Percentiles rank a stretch among this genome's conserved stretches.
phyloP scores from a whole-genome alignment of 2,888 invertebrate genomes.

The Nycteola revayana region DNA sequence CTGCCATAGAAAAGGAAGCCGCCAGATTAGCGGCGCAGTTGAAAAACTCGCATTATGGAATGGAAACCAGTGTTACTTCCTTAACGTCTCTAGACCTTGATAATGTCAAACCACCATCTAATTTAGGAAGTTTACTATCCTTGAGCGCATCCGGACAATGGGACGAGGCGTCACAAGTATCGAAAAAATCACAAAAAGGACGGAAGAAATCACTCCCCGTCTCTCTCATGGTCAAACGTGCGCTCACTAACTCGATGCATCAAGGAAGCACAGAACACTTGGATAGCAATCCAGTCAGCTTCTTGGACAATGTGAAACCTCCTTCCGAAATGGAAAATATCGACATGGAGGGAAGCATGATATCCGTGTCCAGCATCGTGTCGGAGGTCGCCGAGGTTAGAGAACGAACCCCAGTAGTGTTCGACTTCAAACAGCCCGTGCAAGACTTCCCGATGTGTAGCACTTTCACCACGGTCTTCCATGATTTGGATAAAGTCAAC shows the following conservation, averaged over 20 bases:
- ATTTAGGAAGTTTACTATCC: conserved; percentile 86
- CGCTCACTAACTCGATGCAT: conserved; percentile 81
- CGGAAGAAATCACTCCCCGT: conserved; percentile 87
- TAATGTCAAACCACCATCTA: conserved; percentile 88
- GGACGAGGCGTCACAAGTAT: conserved; percentile 61
- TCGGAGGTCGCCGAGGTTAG: conserved; percentile 87
- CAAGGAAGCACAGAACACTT: conserved; percentile 84
- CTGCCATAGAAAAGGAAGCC: conserved; percentile 89
- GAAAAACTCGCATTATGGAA: conserved; percentile 49
- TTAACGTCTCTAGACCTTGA: conserved; percentile 86
- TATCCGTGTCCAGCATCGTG: conserved; percentile 91
- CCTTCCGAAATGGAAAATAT: conserved; percentile 90
- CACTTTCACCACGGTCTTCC: conserved; percentile 68
- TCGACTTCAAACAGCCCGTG: conserved; percentile 82
- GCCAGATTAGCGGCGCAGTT: conserved; percentile 82
- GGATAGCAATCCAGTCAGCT: conserved; percentile 82
- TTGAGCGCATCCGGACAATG: conserved; percentile 74
- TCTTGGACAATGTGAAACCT: conserved; percentile 91
- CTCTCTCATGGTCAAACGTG: conserved; percentile 87
- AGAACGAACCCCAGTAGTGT: conserved; percentile 70
- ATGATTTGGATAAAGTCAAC: conserved; percentile 86
- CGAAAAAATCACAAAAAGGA: conserved; percentile 64
- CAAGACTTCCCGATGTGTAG: conserved; percentile 72
- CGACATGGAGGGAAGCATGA: conserved; percentile 91
- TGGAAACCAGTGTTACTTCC: conserved; percentile 84